Base-by-base conservation (phyloP, 2,797 vertebrate genomes). In the Synaphobranchus kaupii region DNA sequence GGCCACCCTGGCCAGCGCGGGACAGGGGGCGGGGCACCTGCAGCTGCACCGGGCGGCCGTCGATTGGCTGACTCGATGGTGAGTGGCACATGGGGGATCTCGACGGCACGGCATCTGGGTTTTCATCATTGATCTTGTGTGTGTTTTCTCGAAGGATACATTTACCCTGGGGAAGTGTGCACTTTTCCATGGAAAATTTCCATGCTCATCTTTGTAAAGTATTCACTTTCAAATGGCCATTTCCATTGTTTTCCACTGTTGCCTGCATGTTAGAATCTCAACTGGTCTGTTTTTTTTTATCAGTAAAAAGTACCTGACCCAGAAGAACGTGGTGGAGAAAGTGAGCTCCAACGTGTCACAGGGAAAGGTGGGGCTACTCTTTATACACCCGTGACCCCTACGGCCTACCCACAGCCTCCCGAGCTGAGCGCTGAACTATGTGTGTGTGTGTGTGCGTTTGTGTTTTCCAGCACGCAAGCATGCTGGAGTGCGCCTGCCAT, bases 301-400 rank as follows among this genome's bases (percentile, higher is more conserved):
- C 94, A 99, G 99, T 94, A 99, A 99, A 95, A 99, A 99, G 89
- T 99, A 99, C 93, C 95, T 99, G 89, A 98, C 98, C 86, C 98
- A 99, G 90, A 99, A 99, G 95, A 99, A 99, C 1, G 98, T 99
- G 31, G 95, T 99, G 87, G 99, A 99, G 94, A 99, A 99, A 95
- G 97, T 99, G 93, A 98, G 98, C 82, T 96, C 97, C 54, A 99
- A 97, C 12, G 94, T 99, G 86, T 97, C 99, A 90, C 98, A 99
- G 84, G 99, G 98, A 88, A 99, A 99, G 97, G 99, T 99, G 94
- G 88, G 95, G 86, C 73, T 39, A 50, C 17, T 60, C 83, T 60
- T 58, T 9, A 34, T 2, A 68, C 4, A 1, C 34, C 0, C 0
- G 5, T 22, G 54, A 15, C 78, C 25, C 28, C 60, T 44, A 4